A percentile compares a stretch with the other conserved stretches of the same genome.
Evolutionary conservation across 2,888 invertebrate genomes (phyloP).

Genomic region (Steromphala cineraria): DNA sequence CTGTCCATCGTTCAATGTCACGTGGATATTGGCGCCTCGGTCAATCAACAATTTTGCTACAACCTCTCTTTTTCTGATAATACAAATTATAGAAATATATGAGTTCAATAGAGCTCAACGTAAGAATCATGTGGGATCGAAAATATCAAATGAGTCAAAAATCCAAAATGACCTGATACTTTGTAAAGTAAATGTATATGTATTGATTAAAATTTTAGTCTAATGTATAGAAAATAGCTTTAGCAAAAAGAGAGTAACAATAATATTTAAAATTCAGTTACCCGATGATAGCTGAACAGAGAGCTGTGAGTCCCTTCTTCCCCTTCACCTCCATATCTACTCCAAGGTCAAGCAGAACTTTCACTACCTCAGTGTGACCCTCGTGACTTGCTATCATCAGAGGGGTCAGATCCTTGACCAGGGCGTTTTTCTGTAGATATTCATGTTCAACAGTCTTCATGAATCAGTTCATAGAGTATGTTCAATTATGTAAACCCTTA

Average conservation of each 20-base stretch:
- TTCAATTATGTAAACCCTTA: not conserved
- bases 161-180: not conserved
- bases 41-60: not conserved
- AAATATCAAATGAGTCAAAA: no score
- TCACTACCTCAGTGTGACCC: constrained; percentile 16
- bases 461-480: not conserved
- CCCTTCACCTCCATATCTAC: constrained; percentile 14
- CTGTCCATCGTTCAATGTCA: not conserved
- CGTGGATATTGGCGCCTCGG: not conserved
- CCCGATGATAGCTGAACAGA: not conserved
- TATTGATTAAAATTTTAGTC: no score
- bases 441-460: no score
- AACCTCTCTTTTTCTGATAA: not conserved
- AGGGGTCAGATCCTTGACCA: constrained; percentile 18
- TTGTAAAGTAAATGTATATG: no score
- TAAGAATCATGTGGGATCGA: no score
- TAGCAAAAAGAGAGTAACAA: no score
- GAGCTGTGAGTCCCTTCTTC: constrained; percentile 8
- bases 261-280: no score
- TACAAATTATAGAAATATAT: not conserved
- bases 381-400: constrained; percentile 25
- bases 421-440: not conserved
- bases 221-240: no score
- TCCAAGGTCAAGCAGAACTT: constrained; percentile 21
- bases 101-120: no score